Evolutionary conservation across 2,797 vertebrate species (phyloP).

Genomic region (Syndactyla subalaris): DNA sequence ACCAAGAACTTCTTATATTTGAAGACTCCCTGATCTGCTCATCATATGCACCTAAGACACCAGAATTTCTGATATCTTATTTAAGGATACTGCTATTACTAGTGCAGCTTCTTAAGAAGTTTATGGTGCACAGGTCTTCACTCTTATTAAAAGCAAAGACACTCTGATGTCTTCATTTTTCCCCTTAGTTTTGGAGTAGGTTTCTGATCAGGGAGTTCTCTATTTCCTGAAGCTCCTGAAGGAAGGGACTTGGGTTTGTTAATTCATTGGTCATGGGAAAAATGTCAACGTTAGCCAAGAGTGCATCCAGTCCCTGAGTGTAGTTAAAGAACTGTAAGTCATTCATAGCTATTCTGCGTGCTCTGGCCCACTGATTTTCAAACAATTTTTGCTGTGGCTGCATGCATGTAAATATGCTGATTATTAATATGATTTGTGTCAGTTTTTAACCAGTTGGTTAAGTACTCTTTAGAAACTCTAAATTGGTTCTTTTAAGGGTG

Average conservation of each 20-base stretch:
- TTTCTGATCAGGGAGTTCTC: not conserved
- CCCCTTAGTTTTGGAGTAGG: not conserved
- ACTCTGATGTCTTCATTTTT: not conserved
- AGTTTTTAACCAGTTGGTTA: not conserved
- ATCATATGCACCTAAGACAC: not conserved
- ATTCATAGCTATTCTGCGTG: not conserved
- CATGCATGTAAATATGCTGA: not conserved
- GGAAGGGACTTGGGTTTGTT: not conserved
- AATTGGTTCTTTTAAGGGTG: not conserved
- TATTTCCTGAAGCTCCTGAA: not conserved
- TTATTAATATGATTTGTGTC: conserved; percentile 16
- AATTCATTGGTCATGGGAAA: conserved; percentile 24
- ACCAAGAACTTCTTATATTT: not conserved
- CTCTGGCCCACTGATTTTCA: not conserved
- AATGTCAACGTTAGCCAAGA: not conserved
- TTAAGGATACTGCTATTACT: not conserved
- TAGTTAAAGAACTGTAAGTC: conserved; percentile 20
- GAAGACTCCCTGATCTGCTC: not conserved
- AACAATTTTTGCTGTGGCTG: conserved; percentile 13
- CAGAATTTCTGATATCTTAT: not conserved
- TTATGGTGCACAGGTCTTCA: not conserved
- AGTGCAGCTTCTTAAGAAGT: not conserved
- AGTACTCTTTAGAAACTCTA: not conserved
- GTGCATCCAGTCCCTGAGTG: not conserved
- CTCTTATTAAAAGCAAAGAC: not conserved